Evolutionary conservation across 2,888 invertebrate genomes (phyloP), one percentile per base, ranked within the genome.

Genomic region (Carpatolechia fugitivella): DNA sequence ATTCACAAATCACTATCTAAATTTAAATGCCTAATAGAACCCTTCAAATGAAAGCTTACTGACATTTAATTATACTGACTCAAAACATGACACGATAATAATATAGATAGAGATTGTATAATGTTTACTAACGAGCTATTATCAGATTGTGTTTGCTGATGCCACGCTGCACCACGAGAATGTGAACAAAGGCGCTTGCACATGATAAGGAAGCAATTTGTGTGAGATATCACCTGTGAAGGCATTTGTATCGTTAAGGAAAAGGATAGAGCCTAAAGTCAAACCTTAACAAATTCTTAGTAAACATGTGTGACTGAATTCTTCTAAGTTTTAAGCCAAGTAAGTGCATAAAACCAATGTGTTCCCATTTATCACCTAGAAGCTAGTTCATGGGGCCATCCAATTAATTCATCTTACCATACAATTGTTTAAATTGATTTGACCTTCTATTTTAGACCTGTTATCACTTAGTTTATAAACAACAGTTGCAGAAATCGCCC

Each of bases 111-210:
- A 13, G 44, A 44, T 49, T 38, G 38, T 54, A 38, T n/a, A 47
- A 38, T 54, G 54, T 54, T 54, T 54, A 47, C 47, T 38, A 46
- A 54, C 47, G 47, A 47, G 35, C 33, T 24, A 47, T 35, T 54
- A 54, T 54, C 54, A 47, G 54, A 54, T 54, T 47, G 47, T 47
- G 54, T 54, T 54, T 54, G 33, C 46, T 24, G 54, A 54, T 54
- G 47, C 36, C 38, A 51, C 29, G 47, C 10, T 53, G 44, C 24
- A 31, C n/a, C 29, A 13, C 30, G 54, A 35, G 54, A 47, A 54
- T 47, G 47, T 54, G 36, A 36, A 47, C 54, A 18, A 47, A 18
- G 52, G 30, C 44, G 52, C 46, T 35, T 35, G 35, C 20, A n/a
- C 38, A 50, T 6, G 50, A 50, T 50, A 50, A 50, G 50, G 38